A percentile compares a stretch with the other conserved stretches of the same genome.
These are phyloP conservation scores for Prionailurus viverrinus DNA, from an alignment of 2,113 vertebrate species.

Conservation along the genomic window DNA sequence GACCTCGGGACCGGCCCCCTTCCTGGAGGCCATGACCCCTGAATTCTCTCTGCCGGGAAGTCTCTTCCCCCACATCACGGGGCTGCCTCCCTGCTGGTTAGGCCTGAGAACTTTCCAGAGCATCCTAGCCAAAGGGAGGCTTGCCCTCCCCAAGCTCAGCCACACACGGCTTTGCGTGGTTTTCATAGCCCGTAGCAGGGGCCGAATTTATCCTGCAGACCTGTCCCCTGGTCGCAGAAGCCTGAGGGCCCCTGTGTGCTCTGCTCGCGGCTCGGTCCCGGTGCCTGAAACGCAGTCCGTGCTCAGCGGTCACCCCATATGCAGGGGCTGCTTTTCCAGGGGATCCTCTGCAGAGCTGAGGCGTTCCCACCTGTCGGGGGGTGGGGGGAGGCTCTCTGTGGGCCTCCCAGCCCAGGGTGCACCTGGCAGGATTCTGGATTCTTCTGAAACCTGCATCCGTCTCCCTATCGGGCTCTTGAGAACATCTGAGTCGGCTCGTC, in stretches of 20 bases:
- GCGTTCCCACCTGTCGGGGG: rapidly evolving
- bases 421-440: background rate
- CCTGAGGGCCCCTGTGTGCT: rapidly evolving
- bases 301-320: rapidly evolving
- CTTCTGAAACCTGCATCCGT: rapidly evolving
- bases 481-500: rapidly evolving
- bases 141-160: background rate
- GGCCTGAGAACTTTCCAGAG: background rate
- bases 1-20: too few species aligned
- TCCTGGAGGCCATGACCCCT: background rate
- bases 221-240: background rate
- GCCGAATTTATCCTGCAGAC: rapidly evolving
- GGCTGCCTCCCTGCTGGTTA: background rate
- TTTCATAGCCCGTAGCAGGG: rapidly evolving
- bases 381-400: rapidly evolving
- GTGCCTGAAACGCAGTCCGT: rapidly evolving
- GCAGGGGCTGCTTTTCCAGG: too few species aligned
- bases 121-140: rapidly evolving
- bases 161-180: rapidly evolving
- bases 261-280: rapidly evolving
- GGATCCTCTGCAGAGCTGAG: rapidly evolving
- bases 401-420: rapidly evolving
- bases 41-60: too few species aligned
- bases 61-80: rapidly evolving
- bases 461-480: background rate